Percentiles rank a stretch among this genome's conserved stretches.
These are phyloP conservation scores for Zaprionus lineosus DNA, from an alignment of 2,888 invertebrate species.

Conservation along the genomic window DNA sequence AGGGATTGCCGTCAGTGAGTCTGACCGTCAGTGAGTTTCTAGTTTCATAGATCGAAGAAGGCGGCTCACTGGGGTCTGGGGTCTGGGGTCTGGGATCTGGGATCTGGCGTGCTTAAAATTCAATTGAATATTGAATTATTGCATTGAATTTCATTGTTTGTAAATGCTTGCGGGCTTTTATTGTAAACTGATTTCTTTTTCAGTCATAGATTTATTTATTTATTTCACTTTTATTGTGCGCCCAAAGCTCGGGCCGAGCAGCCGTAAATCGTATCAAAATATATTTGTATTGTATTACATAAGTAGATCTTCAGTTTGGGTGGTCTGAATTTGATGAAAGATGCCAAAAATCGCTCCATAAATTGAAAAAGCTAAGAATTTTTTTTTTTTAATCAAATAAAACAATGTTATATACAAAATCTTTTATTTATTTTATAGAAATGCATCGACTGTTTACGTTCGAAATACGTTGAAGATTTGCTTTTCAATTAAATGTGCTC, in stretches of 20 bases:
- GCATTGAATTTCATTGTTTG: constrained; percentile 81
- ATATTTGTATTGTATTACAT: constrained; percentile 55
- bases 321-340: constrained; percentile 36
- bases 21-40: constrained; percentile 56
- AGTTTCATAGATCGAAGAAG: constrained; percentile 56
- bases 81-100: no score
- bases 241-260: constrained; percentile 47
- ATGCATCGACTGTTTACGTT: no score
- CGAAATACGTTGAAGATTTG: constrained; percentile 1
- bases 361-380: background rate
- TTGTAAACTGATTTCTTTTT: constrained; percentile 76
- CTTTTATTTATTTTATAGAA: no score
- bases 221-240: constrained; percentile 65
- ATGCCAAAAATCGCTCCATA: background rate
- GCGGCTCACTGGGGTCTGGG: constrained; percentile 36
- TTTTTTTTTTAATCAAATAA: background rate
- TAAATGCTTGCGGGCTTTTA: constrained; percentile 68
- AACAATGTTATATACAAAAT: no score
- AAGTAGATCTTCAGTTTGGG: constrained; percentile 38
- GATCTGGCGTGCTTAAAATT: constrained; percentile 77
- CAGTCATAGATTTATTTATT: constrained; percentile 72
- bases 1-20: constrained; percentile 71
- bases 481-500: background rate
- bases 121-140: constrained; percentile 82
- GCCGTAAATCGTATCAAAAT: constrained; percentile 62